Base-by-base conservation (phyloP, 2,888 invertebrate genomes). In the Brenthis daphne region DNA sequence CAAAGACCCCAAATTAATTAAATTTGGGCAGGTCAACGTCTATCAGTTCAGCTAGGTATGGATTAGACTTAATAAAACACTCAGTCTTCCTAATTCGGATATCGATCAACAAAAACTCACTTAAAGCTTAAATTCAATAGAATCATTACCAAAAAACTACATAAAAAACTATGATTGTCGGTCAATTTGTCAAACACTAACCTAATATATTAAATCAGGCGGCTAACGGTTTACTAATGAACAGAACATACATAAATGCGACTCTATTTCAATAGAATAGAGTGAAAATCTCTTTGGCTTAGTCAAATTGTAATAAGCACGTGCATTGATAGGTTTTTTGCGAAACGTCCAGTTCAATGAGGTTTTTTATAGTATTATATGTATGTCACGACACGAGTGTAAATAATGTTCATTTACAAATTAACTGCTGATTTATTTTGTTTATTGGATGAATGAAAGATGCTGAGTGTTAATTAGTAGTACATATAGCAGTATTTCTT, bases 161-260 rank as follows among this genome's bases (percentile, higher is more conserved):
- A 64, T 50, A 70, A 71, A 67, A 73, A 71, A 53, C 51, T 43
- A 61, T 43, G 63, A 63, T 66, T 71, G 63, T 69, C 70, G 73
- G 70, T 72, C 75, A 74, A 74, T 76, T 76, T 74, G 71, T 70
- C 72, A 74, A 75, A 76, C 73, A 75, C 71, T 71, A 71, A 73
- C 76, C 66, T 72, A 76, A 74, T 75, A 72, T 73, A 71, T 76
- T 68, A 68, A 70, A 75, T 71, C 70, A 67, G 68, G 68, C 69
- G 70, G 55, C 65, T 77, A 77, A 77, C 76, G 76, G 76, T 76
- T 56, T 50, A 64, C 13, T 55, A 24, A 20, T 43, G 12, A 16
- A 16, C 33, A 11, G 13, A 16, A 37, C 6, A 12, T 13, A 58
- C 16, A n/a, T 53, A 57, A 72, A 66, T 51, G n/a, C 33, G 8